Conservation (phyloP, 2,888 invertebrate genomes). For the Lasioglossum leucozonium region DNA sequence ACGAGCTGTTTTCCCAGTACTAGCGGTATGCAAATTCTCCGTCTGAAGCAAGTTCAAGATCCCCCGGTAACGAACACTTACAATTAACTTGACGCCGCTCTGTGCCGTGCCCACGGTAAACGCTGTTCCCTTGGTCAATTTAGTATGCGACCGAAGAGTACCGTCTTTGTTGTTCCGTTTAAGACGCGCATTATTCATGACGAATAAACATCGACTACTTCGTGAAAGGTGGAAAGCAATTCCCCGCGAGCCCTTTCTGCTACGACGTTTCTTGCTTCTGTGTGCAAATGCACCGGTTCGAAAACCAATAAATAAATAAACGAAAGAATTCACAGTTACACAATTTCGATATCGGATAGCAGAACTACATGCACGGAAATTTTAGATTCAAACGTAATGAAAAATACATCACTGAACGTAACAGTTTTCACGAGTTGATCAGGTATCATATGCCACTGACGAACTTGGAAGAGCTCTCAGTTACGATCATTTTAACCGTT, state of each 20-base stretch:
- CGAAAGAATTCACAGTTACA: background rate
- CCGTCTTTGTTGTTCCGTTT: background rate
- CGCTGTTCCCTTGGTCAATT: background rate
- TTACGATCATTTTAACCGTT: background rate
- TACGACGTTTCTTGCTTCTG: background rate
- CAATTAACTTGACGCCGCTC: constrained; percentile 30
- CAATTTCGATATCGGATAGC: background rate
- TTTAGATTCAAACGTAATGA: background rate
- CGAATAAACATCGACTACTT: background rate
- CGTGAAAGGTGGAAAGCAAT: background rate
- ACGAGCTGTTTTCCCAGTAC: background rate
- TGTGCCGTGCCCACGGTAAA: background rate
- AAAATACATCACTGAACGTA: background rate
- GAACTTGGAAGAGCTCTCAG: too few relatives aligned
- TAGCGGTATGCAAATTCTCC: constrained; percentile 16
- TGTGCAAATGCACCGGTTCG: background rate
- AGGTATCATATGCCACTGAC: background rate
- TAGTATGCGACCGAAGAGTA: background rate
- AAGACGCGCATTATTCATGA: constrained; percentile 14
- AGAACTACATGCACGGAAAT: background rate
- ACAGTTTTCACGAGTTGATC: background rate
- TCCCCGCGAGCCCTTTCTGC: background rate
- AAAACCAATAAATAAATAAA: background rate
- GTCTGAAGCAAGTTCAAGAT: constrained; percentile 14
- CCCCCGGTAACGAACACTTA: constrained; percentile 23